These are phyloP conservation scores for Myotis findleyi DNA, from an alignment of 2,797 vertebrate species.

Conservation along the genomic window DNA sequence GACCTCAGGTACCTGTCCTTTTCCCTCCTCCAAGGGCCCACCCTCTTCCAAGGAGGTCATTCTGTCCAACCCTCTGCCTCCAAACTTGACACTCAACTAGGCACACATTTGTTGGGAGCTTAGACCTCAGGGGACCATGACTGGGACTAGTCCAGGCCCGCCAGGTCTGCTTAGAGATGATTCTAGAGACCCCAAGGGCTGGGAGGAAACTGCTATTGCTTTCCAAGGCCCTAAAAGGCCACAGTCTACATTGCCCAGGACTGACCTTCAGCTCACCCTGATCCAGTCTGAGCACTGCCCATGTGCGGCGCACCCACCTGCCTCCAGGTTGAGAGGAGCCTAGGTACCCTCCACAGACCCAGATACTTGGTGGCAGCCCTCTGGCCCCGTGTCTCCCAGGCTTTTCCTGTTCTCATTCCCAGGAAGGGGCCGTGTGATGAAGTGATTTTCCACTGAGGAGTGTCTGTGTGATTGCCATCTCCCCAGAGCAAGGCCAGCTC, in stretches of 20 bases:
- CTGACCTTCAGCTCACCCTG: background rate
- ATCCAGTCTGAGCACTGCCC: background rate
- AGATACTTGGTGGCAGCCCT: background rate
- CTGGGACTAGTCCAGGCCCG: background rate
- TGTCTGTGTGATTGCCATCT: conserved; percentile 48
- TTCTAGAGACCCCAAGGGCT: background rate
- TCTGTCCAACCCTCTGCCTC: conserved; percentile 27
- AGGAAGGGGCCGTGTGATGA: background rate
- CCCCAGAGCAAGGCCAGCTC: conserved; percentile 7
- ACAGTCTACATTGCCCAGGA: background rate
- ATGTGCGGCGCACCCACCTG: fast-evolving
- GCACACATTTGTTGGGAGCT: background rate
- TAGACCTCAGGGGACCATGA: background rate
- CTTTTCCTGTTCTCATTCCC: background rate
- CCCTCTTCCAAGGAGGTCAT: conserved; percentile 49
- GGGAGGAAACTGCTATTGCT: background rate
- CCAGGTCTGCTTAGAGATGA: background rate
- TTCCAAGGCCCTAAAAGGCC: background rate
- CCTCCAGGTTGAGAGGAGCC: background rate
- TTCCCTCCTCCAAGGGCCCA: conserved; percentile 1
- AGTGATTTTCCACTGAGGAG: conserved; percentile 77
- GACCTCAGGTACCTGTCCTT: background rate
- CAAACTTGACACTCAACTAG: background rate
- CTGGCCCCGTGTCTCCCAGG: background rate
- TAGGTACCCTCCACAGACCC: background rate